phyloP scores from a whole-genome alignment of 2,888 invertebrate species.

The Caenorhabditis japonica region DNA sequence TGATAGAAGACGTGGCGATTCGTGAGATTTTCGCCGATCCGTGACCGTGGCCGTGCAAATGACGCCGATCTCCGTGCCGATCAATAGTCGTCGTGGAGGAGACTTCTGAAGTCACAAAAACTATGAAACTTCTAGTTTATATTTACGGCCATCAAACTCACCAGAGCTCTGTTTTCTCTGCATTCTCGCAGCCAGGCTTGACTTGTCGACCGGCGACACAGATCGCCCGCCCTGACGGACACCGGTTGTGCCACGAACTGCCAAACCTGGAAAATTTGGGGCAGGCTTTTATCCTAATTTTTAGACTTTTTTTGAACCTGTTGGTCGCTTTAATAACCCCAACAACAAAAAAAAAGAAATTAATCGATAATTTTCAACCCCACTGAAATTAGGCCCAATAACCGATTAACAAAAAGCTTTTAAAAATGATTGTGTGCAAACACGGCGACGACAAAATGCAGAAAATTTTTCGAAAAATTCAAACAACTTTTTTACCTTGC shows the following conservation, averaged over 20 bases:
- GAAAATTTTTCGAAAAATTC: neutral
- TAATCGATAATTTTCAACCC: no score
- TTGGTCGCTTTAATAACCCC: neutral
- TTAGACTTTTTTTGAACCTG: neutral
- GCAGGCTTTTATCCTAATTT: no score
- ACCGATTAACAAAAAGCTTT: no score
- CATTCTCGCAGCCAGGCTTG: constrained; percentile 46
- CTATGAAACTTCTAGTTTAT: neutral
- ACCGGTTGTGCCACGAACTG: constrained; percentile 69
- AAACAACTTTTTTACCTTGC: constrained; percentile 46
- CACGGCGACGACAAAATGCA: no score
- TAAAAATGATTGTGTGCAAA: no score
- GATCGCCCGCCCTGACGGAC: constrained; percentile 64
- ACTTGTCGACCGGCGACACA: constrained; percentile 59
- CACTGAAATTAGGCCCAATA: no score
- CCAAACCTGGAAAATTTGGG: constrained; percentile 43
- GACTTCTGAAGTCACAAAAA: constrained; percentile 6
- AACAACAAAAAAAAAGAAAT: no score
- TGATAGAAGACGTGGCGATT: constrained; percentile 29
- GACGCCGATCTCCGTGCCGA: neutral
- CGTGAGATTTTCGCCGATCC: constrained; percentile 13
- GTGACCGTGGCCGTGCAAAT: neutral
- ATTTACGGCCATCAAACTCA: neutral
- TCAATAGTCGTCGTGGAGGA: constrained; percentile 31
- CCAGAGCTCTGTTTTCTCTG: constrained; percentile 9